These are phyloP conservation scores for Morelia viridis DNA, from an alignment of 2,797 vertebrate genomes.

Conservation along the genomic window DNA sequence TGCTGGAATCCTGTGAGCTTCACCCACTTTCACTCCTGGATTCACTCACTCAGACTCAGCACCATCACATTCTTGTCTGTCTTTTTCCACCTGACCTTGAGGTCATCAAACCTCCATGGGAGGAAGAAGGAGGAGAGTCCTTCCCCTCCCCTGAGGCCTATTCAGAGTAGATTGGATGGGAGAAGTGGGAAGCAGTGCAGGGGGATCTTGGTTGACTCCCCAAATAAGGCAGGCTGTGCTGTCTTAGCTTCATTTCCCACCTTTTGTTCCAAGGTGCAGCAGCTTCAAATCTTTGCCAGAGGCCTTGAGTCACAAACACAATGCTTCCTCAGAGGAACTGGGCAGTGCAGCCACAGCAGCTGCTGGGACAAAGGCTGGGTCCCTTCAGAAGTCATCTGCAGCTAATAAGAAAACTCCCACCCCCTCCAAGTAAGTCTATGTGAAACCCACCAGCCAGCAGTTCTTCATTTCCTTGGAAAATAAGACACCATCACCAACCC, in stretches of 20 bases:
- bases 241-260: no score
- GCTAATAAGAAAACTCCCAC: conserved; percentile 10
- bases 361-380: not conserved
- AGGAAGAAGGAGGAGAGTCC: not conserved
- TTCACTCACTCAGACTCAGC: not conserved
- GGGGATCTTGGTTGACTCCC: not conserved
- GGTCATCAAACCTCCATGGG: not conserved
- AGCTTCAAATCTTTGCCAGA: conserved; percentile 75
- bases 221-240: not conserved
- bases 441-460: not conserved
- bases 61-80: not conserved
- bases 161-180: not conserved
- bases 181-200: not conserved
- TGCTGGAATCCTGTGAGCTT: not conserved
- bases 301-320: conserved; percentile 43
- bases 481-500: not conserved
- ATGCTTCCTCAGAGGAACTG: conserved; percentile 18
- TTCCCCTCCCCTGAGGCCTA: not conserved
- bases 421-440: conserved; percentile 67
- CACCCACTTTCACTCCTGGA: not conserved
- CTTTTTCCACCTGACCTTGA: not conserved
- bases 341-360: not conserved
- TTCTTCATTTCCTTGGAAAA: no score
- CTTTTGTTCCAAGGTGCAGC: conserved; percentile 66
- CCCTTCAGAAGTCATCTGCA: not conserved